These are phyloP conservation scores for Chionoecetes opilio DNA, from an alignment of 1,140 invertebrate genomes.

Conservation along the genomic window DNA sequence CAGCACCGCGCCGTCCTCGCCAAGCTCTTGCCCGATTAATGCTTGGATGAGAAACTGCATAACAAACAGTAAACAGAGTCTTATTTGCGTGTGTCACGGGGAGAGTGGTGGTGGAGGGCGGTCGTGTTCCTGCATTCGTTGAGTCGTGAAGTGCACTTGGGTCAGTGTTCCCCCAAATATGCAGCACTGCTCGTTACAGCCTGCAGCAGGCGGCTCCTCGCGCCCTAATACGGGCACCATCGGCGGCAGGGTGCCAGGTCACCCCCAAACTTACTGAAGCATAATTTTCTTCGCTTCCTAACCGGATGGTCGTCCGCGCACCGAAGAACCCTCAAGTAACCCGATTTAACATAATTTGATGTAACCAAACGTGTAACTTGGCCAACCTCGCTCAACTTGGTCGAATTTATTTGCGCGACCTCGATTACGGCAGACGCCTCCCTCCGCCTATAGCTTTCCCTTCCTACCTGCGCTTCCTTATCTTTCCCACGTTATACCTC, in stretches of 20 bases:
- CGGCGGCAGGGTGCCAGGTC: conserved; percentile 10
- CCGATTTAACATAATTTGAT: conserved; percentile 30
- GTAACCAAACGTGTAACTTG: conserved; percentile 29
- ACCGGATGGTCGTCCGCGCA: background rate
- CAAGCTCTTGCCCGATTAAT: background rate
- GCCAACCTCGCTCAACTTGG: conserved; percentile 5
- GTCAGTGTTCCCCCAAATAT: conserved; percentile 44
- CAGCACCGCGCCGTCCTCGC: background rate
- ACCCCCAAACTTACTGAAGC: conserved; percentile 25
- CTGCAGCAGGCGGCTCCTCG: background rate
- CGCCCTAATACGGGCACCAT: background rate
- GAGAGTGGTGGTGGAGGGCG: background rate
- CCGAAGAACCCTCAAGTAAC: conserved; percentile 3
- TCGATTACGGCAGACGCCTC: conserved; percentile 32
- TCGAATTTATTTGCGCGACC: background rate
- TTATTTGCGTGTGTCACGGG: conserved; percentile 37
- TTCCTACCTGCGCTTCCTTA: background rate
- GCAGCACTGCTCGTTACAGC: background rate
- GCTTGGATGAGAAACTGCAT: conserved; percentile 28
- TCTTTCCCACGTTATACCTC: background rate
- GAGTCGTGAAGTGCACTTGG: conserved; percentile 47
- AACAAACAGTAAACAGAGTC: conserved; percentile 35
- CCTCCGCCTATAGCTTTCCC: conserved; percentile 7
- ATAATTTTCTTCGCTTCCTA: conserved; percentile 21
- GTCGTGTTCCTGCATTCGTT: conserved; percentile 47